phyloP scores from a whole-genome alignment of 2,888 invertebrate species.

The Hyposoter didymator region DNA sequence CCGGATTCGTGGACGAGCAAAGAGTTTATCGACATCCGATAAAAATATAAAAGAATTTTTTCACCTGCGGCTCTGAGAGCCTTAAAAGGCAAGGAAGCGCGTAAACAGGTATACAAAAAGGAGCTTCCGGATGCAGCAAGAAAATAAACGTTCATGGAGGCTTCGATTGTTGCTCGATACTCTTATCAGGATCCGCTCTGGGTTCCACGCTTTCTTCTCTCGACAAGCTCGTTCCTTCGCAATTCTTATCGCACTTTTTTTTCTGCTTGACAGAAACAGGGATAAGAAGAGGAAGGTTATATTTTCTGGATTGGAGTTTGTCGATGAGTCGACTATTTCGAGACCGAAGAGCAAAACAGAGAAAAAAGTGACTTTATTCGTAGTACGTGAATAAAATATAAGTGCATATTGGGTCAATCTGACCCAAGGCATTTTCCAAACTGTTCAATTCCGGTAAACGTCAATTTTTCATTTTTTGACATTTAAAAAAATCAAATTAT shows the following conservation, averaged over 20 bases:
- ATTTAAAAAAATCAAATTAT: no score
- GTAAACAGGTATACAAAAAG: neutral
- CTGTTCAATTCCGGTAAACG: no score
- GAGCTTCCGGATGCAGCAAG: neutral
- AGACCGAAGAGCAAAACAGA: neutral
- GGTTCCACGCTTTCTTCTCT: neutral
- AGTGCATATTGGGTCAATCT: neutral
- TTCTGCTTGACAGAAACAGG: neutral
- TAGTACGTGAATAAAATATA: neutral
- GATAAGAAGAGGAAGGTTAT: conserved; percentile 15
- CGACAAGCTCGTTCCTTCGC: neutral
- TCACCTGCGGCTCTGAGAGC: neutral
- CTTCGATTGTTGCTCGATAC: neutral
- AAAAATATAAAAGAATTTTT: neutral
- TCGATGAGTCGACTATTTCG: conserved; percentile 1
- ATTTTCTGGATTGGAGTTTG: neutral
- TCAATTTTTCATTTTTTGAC: no score
- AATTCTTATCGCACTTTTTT: neutral
- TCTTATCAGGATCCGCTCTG: neutral
- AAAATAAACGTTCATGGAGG: neutral
- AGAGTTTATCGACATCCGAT: neutral
- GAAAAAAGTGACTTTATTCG: conserved; percentile 27
- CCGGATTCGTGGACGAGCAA: neutral
- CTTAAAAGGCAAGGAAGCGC: neutral
- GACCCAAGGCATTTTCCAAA: neutral